A percentile compares a stretch with the other conserved stretches of the same genome.
Conservation (phyloP, 2,797 vertebrate genomes). For the Pseudomugil tenellus region DNA sequence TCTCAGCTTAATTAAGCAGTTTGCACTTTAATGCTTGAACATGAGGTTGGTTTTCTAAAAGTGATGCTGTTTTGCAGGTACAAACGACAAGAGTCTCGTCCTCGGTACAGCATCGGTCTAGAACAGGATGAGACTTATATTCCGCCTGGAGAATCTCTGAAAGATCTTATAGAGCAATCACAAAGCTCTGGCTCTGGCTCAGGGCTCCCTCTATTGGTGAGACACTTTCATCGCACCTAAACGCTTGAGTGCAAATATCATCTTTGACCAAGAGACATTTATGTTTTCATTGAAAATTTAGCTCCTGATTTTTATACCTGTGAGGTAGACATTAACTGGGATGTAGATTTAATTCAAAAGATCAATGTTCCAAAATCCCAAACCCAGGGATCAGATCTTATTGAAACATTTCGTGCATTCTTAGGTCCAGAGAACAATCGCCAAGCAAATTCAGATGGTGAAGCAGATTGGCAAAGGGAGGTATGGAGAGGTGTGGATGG, state of each 20-base stretch:
- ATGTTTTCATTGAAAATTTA: not conserved
- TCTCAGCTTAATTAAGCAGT: not conserved
- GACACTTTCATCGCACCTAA: slow-evolving; percentile 44
- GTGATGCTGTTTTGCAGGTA: slow-evolving; percentile 78
- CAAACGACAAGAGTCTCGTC: slow-evolving; percentile 89
- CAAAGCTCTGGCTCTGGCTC: slow-evolving; percentile 97
- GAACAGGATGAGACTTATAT: slow-evolving; percentile 94
- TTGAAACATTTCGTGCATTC: not conserved
- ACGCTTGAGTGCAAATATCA: not conserved
- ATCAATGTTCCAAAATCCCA: not conserved
- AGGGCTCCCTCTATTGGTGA: slow-evolving; percentile 97
- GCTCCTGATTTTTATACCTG: not conserved
- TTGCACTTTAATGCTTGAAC: not conserved
- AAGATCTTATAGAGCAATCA: slow-evolving; percentile 94
- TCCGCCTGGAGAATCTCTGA: slow-evolving; percentile 89
- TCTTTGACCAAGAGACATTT: no score
- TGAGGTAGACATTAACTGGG: not conserved
- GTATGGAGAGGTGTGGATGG: slow-evolving; percentile 98
- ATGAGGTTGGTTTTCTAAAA: not conserved
- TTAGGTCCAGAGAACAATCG: slow-evolving; percentile 97
- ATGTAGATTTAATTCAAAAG: not conserved
- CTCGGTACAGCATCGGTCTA: slow-evolving; percentile 91
- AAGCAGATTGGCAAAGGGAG: slow-evolving; percentile 97
- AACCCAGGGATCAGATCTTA: not conserved
- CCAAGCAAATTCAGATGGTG: slow-evolving; percentile 99